Evolutionary conservation across 2,797 vertebrate genomes (phyloP), one percentile per base, ranked within the genome.

Genomic region (Brotogeris chrysoptera): DNA sequence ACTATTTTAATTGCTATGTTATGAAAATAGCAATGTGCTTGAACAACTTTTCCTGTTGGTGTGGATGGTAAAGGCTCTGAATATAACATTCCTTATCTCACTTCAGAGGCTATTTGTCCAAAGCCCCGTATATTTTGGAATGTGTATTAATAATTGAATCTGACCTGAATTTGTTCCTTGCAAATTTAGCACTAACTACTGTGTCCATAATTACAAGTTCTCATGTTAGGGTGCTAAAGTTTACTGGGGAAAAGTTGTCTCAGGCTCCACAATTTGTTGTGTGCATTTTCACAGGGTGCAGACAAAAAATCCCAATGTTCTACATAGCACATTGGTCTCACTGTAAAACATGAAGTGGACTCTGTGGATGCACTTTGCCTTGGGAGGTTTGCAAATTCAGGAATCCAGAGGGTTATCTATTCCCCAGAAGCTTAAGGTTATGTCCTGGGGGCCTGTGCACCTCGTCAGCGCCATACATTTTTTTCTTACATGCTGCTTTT

Each of bases 231-330:
- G 52, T 83, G 72, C 36, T 83, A 25, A 80, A 39, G 8, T 72
- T 77, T 70, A 53, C 41, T 21, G 17, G 36, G 12, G 41, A 83
- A 87, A 63, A 86, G 32, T 5, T 82, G 68, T 83, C 84, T 55
- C 53, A 59, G 38, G 43, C 93, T 66, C 36, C 50, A 93, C 38
- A 84, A 74, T 92, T 92, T 94, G 79, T 66, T 57, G 36, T 57
- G 41, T 52, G 86, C 61, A 78, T 96, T 92, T 96, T 94, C 65
- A 68, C 68, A 77, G 59, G 55, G 21, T 66, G 60, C 59, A 57
- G 72, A 66, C 9, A 81, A 74, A 90, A 90, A 82, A 50, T 46
- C 52, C 30, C 17, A 2, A 32, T 66, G 61, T 34, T 64, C 44
- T 86, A 34, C 19, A 3, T 63, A 87, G 69, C 12, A 34, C 3